A percentile compares a stretch with the other conserved stretches of the same genome.
Evolutionary conservation across 2,888 invertebrate species (phyloP).

Genomic region (Hyposoter dolosus): DNA sequence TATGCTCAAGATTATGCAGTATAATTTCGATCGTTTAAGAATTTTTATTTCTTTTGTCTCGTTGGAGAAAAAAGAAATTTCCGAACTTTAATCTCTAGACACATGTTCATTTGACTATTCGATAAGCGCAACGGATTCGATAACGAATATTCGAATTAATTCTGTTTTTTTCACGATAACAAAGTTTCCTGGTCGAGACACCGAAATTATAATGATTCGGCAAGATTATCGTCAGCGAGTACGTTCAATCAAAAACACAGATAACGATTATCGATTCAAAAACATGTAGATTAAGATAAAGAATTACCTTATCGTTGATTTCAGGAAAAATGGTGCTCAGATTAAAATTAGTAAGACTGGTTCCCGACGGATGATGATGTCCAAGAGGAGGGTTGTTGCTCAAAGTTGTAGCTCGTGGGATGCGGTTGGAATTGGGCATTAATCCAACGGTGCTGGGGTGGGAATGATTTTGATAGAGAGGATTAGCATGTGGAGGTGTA

Average conservation of each 20-base stretch:
- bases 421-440: constrained; percentile 75
- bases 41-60: neutral
- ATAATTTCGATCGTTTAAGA: neutral
- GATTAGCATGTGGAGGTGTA: constrained; percentile 76
- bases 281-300: neutral
- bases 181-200: neutral
- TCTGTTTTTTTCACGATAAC: neutral
- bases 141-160: neutral
- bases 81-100: neutral
- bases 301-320: constrained; percentile 88
- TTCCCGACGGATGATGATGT: constrained; percentile 84
- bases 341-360: constrained; percentile 91
- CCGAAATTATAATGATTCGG: neutral
- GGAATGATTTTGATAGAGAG: constrained; percentile 82
- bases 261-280: neutral
- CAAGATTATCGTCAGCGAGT: neutral
- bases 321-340: constrained; percentile 94
- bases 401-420: constrained; percentile 73
- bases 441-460: constrained; percentile 75
- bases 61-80: neutral
- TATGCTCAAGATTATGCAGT: neutral
- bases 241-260: neutral
- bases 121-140: neutral
- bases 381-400: constrained; percentile 78
- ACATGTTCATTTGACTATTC: neutral